Evolutionary conservation across 2,797 vertebrate genomes (phyloP), one percentile per base, ranked within the genome.

Genomic region (Protosalanx chinensis): DNA sequence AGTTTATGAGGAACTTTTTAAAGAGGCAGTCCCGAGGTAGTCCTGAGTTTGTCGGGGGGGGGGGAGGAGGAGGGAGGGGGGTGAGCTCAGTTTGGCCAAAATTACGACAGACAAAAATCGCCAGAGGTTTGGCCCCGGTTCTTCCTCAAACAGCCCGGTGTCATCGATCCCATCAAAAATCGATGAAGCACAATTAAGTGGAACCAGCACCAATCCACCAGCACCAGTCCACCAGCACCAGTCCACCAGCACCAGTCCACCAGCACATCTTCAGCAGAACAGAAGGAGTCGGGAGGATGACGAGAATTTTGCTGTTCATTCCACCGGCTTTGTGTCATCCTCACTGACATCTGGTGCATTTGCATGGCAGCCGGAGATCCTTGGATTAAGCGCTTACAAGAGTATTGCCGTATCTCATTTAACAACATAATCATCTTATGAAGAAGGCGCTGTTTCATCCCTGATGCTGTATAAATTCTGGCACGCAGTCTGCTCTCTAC

Each of bases 321-420:
- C 84, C 78, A 1, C 73, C 76, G 74, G 90, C 90, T 91, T 89
- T 86, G 86, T 89, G 89, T 90, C 86, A 88, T 87, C 83, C 82
- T 58, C 76, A 77, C 85, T 89, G 89, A 90, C 90, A 91, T 91
- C 88, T 89, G 90, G 89, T 87, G 64, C 86, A 88, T 91, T 90
- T 90, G 87, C 86, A 91, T 85, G 88, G 84, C 88, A 88, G 88
- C 86, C 85, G 81, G 80, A 91, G 86, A 93, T 91, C 85, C 82
- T 82, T 73, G 88, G 88, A 92, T 91, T 91, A 90, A 89, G 81
- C 75, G 82, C 87, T 92, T 90, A 91, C 88, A 91, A 89, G 85
- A 88, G 82, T 86, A 83, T 89, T 88, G 85, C 84, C 82, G 87
- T 85, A 89, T 92, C 90, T 92, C 88, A 90, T 90, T 93, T 91